phyloP scores from a whole-genome alignment of 2,888 invertebrate genomes.

The Synergus itoensis region DNA sequence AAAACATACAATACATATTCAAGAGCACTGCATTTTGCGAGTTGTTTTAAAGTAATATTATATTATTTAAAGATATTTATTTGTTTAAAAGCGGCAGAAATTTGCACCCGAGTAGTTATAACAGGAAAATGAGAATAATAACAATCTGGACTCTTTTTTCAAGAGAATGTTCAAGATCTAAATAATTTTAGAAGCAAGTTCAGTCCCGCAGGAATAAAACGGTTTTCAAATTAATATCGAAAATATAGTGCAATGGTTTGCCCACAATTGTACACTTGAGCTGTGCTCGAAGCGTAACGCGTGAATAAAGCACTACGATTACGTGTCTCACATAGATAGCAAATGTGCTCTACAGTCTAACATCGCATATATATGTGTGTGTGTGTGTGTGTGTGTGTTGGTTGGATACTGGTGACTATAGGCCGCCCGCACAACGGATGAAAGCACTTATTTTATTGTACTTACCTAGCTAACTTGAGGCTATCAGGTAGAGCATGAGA shows the following conservation, averaged over 20 bases:
- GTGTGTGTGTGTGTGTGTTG: too few relatives aligned
- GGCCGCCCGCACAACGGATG: background rate
- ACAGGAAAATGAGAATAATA: background rate
- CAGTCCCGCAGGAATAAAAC: background rate
- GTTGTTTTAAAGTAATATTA: too few relatives aligned
- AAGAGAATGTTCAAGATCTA: background rate
- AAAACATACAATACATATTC: too few relatives aligned
- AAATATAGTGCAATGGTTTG: background rate
- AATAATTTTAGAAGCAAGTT: background rate
- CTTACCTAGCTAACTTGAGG: conserved; percentile 41
- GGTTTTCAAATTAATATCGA: background rate
- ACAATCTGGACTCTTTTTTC: background rate
- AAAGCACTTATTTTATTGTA: conserved; percentile 45
- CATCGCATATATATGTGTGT: background rate
- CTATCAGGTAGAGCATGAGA: conserved; percentile 32
- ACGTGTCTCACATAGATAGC: background rate
- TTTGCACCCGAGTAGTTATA: background rate
- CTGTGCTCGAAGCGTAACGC: background rate
- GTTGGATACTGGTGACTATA: background rate
- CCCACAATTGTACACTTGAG: background rate
- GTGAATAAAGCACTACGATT: background rate
- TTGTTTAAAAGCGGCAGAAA: background rate
- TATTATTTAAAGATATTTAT: background rate
- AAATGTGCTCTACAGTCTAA: background rate
- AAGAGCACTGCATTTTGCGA: too few relatives aligned